Evolutionary conservation across 2,888 invertebrate genomes (phyloP).

Genomic region (Ectemnius continuus): DNA sequence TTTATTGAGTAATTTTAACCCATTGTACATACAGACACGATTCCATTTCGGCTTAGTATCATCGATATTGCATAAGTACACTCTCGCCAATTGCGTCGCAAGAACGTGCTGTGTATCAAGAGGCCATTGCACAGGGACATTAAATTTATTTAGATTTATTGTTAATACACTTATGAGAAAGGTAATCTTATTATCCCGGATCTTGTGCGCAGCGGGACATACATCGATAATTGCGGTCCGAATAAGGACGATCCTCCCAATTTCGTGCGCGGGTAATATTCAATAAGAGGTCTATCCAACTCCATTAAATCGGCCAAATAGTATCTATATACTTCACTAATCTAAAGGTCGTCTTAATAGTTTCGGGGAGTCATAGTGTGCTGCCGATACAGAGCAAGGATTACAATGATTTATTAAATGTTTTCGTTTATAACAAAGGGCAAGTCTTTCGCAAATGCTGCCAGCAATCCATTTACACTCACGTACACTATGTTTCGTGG

Average conservation of each 20-base stretch:
- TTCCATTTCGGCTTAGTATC: not conserved
- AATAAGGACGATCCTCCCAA: slow-evolving; percentile 3
- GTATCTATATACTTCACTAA: slow-evolving; percentile 1
- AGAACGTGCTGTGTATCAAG: slow-evolving; percentile 12
- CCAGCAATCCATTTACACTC: not conserved
- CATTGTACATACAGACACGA: not conserved
- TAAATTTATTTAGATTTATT: slow-evolving; percentile 4
- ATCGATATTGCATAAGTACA: slow-evolving; percentile 31
- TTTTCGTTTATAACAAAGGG: slow-evolving; percentile 15
- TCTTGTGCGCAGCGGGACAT: not conserved
- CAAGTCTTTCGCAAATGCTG: not conserved
- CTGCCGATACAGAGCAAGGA: not conserved
- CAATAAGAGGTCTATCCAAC: slow-evolving; percentile 6
- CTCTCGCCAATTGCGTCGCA: slow-evolving; percentile 15
- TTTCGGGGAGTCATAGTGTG: not conserved
- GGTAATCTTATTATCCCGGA: slow-evolving; percentile 5
- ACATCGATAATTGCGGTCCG: not conserved
- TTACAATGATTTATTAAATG: slow-evolving; percentile 3
- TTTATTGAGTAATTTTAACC: not conserved
- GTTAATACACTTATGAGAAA: not conserved
- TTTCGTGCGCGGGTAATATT: not conserved
- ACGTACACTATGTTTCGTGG: not conserved
- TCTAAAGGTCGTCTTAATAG: not conserved
- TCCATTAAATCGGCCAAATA: slow-evolving; percentile 6
- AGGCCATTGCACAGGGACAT: slow-evolving; percentile 1